Evolutionary conservation across 35 echinoderm and acorn worm species (phyloP), one percentile per base, ranked within the genome.

Genomic region (Chiridota heheva): DNA sequence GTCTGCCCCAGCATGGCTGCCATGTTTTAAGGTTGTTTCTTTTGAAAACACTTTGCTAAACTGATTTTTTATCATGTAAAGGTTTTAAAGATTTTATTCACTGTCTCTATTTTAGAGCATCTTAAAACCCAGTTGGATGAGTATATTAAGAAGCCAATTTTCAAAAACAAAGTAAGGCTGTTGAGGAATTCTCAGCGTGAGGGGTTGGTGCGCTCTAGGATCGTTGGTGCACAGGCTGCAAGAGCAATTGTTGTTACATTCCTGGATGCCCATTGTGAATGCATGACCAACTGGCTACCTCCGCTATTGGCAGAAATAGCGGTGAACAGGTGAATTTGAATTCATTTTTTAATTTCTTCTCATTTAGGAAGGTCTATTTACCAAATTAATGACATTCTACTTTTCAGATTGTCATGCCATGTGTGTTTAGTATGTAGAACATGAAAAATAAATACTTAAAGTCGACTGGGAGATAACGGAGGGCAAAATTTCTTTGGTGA

Each of bases 201-300:
- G 42, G 92, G 92, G 4, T 34, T 96, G 63, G 86, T 89, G 35
- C 41, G 87, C 30, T 80, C 87, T 20, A 63, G 92, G 25, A 96
- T 75, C 25, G 69, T 86, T 30, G 92, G 92, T 20, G 92, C 81
- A 5, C 69, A 86, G 69, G 46, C 63, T 40, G 65, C 92, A 2
- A 58, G 59, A 22, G 92, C 81, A 20, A 49, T 73, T 48, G 80
- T 96, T 25, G 35, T 96, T 10, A 74, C 82, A 17, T 96, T 96
- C 82, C 65, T 96, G 15, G 92, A 96, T 65, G 92, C 92, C 18
- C 92, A 96, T 43, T 96, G 92, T 70, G 92, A 96, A 61, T 96
- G 92, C 44, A 63, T 47, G 32, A 73, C 60, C 3, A 96, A 96
- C 66, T 96, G 92, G 92, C 55, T 96, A 25, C 73, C 78, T n/a